These are phyloP conservation scores for Campaea margaritaria DNA, from an alignment of 2,888 invertebrate species.

Conservation along the genomic window DNA sequence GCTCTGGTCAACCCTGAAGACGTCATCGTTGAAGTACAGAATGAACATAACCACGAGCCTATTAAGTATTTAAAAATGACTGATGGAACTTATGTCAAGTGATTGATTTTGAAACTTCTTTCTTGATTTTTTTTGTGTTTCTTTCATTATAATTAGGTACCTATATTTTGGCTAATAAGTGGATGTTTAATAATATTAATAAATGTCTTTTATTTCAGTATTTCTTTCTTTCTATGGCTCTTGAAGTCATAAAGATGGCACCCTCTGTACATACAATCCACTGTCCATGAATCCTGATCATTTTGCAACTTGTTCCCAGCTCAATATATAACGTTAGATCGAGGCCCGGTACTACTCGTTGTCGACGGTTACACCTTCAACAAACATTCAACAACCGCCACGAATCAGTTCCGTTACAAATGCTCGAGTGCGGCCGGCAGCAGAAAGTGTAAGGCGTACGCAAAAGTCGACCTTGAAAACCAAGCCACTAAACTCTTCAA, in stretches of 20 bases:
- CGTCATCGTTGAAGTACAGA: constrained; percentile 30
- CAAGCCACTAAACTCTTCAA: not conserved
- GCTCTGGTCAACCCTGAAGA: constrained; percentile 39
- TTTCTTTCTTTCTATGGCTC: too few species aligned
- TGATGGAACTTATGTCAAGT: constrained; percentile 36
- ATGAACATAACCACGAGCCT: constrained; percentile 47
- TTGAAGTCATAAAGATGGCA: too few species aligned
- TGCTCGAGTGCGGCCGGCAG: too few species aligned
- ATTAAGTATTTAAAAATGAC: constrained; percentile 34
- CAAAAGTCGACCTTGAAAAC: too few species aligned
- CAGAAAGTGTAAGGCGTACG: too few species aligned
- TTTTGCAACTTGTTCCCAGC: constrained; percentile 7
- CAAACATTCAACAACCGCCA: not conserved
- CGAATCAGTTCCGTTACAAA: not conserved
- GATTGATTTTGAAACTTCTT: not conserved
- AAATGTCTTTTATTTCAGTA: too few species aligned
- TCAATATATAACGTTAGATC: constrained; percentile 2
- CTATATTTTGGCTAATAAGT: too few species aligned
- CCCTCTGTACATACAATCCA: too few species aligned
- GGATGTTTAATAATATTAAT: too few species aligned
- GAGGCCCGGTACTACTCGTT: not conserved
- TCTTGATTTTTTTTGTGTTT: too few species aligned
- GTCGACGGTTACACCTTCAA: constrained; percentile 4
- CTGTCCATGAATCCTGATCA: not conserved
- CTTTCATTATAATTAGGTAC: too few species aligned